These are phyloP conservation scores for Acanthosepion pharaonis DNA, from an alignment of 2,888 invertebrate species.

Conservation along the genomic window DNA sequence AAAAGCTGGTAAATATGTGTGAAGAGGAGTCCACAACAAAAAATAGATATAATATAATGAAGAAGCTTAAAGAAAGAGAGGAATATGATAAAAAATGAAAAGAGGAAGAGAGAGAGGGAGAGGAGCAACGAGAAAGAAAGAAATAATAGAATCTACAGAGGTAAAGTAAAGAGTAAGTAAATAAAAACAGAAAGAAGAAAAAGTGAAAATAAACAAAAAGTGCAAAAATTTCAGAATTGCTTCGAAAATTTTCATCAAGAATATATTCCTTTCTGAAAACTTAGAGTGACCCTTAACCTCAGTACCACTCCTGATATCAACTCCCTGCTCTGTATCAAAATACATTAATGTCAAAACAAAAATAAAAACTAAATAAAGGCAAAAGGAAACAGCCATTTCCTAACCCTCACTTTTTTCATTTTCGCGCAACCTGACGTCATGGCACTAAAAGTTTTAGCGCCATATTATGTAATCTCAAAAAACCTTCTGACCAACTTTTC, in stretches of 20 bases:
- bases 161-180: no score
- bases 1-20: no score
- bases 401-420: neutral
- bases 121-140: no score
- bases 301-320: neutral
- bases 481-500: slow-evolving; percentile 14
- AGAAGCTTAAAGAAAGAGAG: no score
- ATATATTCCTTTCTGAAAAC: neutral
- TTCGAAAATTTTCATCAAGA: neutral
- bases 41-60: no score
- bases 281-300: neutral
- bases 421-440: slow-evolving; percentile 22
- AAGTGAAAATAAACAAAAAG: neutral
- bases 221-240: neutral
- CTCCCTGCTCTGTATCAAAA: neutral
- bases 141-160: no score
- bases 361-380: neutral
- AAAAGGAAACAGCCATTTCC: neutral
- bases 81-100: no score
- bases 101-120: no score
- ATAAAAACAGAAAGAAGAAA: no score
- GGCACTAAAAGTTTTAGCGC: neutral
- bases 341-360: neutral
- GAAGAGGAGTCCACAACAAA: no score
- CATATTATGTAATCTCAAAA: slow-evolving; percentile 33